A percentile compares a stretch with the other conserved stretches of the same genome.
Conservation (phyloP, 2,888 invertebrate species). For the Drosophila pullipes region DNA sequence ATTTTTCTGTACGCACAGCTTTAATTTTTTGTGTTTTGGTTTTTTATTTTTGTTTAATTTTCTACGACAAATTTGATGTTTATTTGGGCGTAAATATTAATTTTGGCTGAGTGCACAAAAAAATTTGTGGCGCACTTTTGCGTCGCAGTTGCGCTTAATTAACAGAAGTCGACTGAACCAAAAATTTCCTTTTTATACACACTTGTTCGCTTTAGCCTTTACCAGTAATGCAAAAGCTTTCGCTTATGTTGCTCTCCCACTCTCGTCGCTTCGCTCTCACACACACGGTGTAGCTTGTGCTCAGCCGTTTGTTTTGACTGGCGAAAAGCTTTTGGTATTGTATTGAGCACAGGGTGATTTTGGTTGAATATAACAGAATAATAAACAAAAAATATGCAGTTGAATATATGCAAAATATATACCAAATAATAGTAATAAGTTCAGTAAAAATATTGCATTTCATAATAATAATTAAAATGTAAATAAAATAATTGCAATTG, state of each 20-base stretch:
- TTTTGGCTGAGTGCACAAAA: slow-evolving; percentile 15
- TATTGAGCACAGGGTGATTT: slow-evolving; percentile 47
- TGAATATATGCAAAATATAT: background rate
- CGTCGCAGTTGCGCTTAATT: slow-evolving; percentile 72
- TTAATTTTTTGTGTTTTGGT: background rate
- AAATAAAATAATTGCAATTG: background rate
- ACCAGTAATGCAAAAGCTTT: slow-evolving; percentile 58
- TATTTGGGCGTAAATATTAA: slow-evolving; percentile 44
- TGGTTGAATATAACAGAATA: background rate
- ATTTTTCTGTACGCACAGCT: slow-evolving; percentile 6
- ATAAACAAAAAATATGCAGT: background rate
- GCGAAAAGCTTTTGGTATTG: slow-evolving; percentile 42
- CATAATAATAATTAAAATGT: background rate
- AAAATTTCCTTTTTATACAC: slow-evolving; percentile 82
- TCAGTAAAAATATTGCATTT: background rate
- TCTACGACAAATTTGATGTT: slow-evolving; percentile 23
- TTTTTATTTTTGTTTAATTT: slow-evolving; percentile 12
- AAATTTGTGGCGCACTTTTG: slow-evolving; percentile 58
- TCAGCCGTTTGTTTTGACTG: slow-evolving; percentile 53
- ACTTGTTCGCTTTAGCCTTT: slow-evolving; percentile 83
- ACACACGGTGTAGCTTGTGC: background rate
- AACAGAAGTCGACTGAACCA: slow-evolving; percentile 73
- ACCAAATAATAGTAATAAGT: background rate
- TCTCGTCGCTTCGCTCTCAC: slow-evolving; percentile 1
- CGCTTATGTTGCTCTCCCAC: slow-evolving; percentile 43